These are phyloP conservation scores for Lasiurus borealis DNA, from an alignment of 2,113 vertebrate species.

Conservation along the genomic window DNA sequence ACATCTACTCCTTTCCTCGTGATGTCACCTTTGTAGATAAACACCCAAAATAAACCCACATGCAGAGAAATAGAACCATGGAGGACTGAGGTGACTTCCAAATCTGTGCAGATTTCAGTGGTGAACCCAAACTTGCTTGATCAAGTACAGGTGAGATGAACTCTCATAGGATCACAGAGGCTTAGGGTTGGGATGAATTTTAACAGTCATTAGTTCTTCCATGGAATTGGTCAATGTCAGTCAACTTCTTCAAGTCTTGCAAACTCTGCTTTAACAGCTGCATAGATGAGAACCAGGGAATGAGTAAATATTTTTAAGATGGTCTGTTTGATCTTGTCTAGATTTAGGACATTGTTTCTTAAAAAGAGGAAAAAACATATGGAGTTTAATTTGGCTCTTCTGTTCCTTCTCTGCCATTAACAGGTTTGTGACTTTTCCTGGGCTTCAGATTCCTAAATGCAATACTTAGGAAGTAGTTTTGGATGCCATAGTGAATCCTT, in stretches of 20 bases:
- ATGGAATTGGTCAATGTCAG: background rate
- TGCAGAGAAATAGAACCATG: background rate
- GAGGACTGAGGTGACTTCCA: background rate
- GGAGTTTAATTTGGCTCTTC: background rate
- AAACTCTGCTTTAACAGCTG: background rate
- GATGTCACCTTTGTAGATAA: background rate
- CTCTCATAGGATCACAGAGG: background rate
- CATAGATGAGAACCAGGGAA: background rate
- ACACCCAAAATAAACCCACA: background rate
- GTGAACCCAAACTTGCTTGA: background rate
- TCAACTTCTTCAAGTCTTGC: background rate
- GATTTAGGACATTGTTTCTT: slow-evolving; percentile 11
- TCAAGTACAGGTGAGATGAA: background rate
- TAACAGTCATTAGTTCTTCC: background rate
- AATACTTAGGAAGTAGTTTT: background rate
- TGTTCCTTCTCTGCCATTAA: background rate
- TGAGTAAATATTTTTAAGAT: background rate
- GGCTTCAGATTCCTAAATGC: background rate
- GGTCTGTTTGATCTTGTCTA: background rate
- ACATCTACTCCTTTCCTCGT: background rate
- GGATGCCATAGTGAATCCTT: background rate
- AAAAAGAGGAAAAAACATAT: background rate
- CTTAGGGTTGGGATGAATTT: background rate
- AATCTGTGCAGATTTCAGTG: background rate
- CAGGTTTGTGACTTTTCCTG: background rate